Evolutionary conservation across 2,113 vertebrate species (phyloP).

Genomic region (Indri indri): DNA sequence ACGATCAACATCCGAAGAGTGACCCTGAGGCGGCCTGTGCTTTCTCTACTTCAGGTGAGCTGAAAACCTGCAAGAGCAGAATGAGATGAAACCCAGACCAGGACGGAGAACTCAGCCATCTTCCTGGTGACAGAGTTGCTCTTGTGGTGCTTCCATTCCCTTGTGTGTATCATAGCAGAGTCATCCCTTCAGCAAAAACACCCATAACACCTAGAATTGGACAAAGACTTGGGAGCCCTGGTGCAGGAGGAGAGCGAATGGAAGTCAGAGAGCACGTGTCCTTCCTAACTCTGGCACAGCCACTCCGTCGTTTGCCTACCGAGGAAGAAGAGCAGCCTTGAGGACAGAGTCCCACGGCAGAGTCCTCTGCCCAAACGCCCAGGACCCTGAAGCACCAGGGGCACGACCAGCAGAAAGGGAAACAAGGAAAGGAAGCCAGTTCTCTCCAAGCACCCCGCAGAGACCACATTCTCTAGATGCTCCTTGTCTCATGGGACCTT

Average conservation of each 20-base stretch:
- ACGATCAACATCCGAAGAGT: background rate
- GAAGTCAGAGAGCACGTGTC: fast-evolving
- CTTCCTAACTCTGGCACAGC: fast-evolving
- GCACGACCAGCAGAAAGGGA: background rate
- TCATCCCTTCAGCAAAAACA: background rate
- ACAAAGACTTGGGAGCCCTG: background rate
- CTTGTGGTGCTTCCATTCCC: fast-evolving
- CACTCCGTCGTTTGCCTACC: fast-evolving
- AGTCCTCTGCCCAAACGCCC: background rate
- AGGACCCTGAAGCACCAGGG: background rate
- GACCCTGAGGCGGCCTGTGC: fast-evolving
- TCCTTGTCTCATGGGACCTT: background rate
- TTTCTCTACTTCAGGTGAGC: background rate
- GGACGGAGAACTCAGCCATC: background rate
- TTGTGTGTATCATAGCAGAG: background rate
- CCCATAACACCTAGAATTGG: background rate
- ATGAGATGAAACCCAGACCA: background rate
- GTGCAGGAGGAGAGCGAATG: fast-evolving
- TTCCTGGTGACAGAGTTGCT: background rate
- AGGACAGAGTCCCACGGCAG: too few relatives aligned
- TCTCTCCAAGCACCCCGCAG: too few relatives aligned
- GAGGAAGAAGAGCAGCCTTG: background rate
- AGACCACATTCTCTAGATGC: fast-evolving
- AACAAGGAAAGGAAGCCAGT: background rate
- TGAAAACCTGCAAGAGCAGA: fast-evolving